Percentiles rank a stretch among this genome's conserved stretches.
These are phyloP conservation scores for Poeciliopsis prolifica DNA, from an alignment of 2,113 vertebrate species.

Conservation along the genomic window DNA sequence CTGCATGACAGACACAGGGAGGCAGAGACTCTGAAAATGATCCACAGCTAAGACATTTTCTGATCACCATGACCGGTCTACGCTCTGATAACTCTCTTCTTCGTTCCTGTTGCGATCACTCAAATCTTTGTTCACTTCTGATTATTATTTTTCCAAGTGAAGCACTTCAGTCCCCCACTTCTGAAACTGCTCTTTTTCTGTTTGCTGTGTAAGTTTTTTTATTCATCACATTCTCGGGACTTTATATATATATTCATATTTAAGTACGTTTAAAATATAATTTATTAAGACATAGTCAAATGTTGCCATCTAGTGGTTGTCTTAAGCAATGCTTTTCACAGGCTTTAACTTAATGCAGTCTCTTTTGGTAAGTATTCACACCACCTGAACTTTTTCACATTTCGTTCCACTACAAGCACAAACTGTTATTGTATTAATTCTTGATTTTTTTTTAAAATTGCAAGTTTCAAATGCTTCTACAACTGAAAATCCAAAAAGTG, in stretches of 20 bases:
- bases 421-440: not conserved
- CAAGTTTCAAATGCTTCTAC: not conserved
- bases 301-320: slow-evolving; percentile 77
- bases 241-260: slow-evolving; percentile 15
- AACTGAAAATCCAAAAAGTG: too few species aligned
- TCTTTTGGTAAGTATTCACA: not conserved
- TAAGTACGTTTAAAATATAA: slow-evolving; percentile 1
- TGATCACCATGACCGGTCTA: slow-evolving; percentile 46
- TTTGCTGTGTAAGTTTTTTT: slow-evolving; percentile 46
- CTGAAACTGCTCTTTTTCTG: slow-evolving; percentile 45
- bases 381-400: not conserved
- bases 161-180: slow-evolving; percentile 39
- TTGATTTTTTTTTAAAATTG: not conserved
- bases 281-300: slow-evolving; percentile 60
- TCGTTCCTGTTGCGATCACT: slow-evolving; percentile 57
- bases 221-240: slow-evolving; percentile 43
- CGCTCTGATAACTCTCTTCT: slow-evolving; percentile 65
- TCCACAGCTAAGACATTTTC: slow-evolving; percentile 79
- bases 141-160: slow-evolving; percentile 33
- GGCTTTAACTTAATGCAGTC: not conserved
- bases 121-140: slow-evolving; percentile 23
- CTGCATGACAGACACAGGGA: slow-evolving; percentile 80
- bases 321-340: not conserved
- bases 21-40: slow-evolving; percentile 81
- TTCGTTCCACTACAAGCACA: not conserved